Evolutionary conservation across 2,888 invertebrate genomes (phyloP), one percentile per base, ranked within the genome.

Genomic region (Sarcophaga variegata): DNA sequence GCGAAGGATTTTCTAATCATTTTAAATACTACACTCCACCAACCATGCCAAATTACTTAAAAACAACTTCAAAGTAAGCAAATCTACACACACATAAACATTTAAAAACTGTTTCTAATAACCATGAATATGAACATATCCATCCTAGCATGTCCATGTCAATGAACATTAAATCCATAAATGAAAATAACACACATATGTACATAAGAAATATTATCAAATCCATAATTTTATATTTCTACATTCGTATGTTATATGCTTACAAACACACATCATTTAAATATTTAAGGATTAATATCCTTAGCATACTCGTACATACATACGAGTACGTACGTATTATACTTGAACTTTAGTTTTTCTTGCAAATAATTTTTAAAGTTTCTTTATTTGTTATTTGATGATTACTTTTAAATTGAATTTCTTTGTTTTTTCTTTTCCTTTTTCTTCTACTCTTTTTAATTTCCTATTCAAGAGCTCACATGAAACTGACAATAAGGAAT

Each of bases 401-500:
- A 37, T 37, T 37, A 37, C 37, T 81, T 62, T 37, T 37, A 37
- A 37, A 37, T 37, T 37, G 37, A 37, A 37, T 37, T 37, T 54
- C 54, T 20, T 81, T 12, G 14, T 59, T 74, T 67, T 22, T 64
- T 86, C 20, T 37, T 37, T 71, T 25, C 20, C 20, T 69, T 69
- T 47, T 25, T 12, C 54, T 76, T 71, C 17, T 54, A 3, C 17
- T 54, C 54, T 54, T 54, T 27, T 59, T 59, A 59, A 25, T 70
- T 77, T 77, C 27, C 10, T 81, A 45, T 62, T 20, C 20, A 62
- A 95, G 97, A 93, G 96, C 97, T 47, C 96, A 97, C 94, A 98
- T 98, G 97, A 96, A 96, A 93, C 94, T 98, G 91, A 97, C 97
- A 88, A 97, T 98, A 90, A 95, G 96, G 91, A 97, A 97, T 94